Conservation (phyloP, 2,113 vertebrate species). For the Indri indri region DNA sequence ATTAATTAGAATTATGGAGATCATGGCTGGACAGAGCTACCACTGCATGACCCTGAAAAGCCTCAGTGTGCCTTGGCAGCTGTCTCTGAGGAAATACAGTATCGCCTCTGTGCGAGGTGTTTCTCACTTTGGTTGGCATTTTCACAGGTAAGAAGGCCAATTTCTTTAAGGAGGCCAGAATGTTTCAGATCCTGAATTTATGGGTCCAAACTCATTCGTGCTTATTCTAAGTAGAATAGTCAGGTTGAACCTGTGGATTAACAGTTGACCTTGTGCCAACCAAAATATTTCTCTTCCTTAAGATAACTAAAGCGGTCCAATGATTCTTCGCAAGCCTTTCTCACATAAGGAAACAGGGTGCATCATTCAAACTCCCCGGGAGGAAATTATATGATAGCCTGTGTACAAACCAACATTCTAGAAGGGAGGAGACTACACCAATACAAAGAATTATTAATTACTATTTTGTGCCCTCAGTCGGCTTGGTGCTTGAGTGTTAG, state of each 20-base stretch:
- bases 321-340: slow-evolving; percentile 14
- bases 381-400: slow-evolving; percentile 10
- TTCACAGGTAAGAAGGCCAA: slow-evolving; percentile 35
- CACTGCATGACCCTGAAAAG: not conserved
- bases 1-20: not conserved
- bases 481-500: not conserved
- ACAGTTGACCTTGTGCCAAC: slow-evolving; percentile 18
- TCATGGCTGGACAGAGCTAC: not conserved
- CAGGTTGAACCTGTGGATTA: not conserved
- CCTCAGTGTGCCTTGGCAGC: not conserved
- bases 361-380: slow-evolving; percentile 11
- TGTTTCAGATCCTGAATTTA: slow-evolving; percentile 34
- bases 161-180: slow-evolving; percentile 19
- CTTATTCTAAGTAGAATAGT: slow-evolving; percentile 34
- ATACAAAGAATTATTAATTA: not conserved
- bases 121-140: slow-evolving; percentile 51
- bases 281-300: slow-evolving; percentile 63
- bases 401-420: slow-evolving; percentile 15
- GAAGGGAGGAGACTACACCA: not conserved
- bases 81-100: slow-evolving; percentile 5
- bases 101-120: not conserved
- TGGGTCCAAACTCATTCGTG: not conserved
- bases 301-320: slow-evolving; percentile 38
- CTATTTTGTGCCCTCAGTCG: not conserved
- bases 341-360: slow-evolving; percentile 27